Evolutionary conservation across 2,797 vertebrate species (phyloP).

Genomic region (Ataeniobius toweri): DNA sequence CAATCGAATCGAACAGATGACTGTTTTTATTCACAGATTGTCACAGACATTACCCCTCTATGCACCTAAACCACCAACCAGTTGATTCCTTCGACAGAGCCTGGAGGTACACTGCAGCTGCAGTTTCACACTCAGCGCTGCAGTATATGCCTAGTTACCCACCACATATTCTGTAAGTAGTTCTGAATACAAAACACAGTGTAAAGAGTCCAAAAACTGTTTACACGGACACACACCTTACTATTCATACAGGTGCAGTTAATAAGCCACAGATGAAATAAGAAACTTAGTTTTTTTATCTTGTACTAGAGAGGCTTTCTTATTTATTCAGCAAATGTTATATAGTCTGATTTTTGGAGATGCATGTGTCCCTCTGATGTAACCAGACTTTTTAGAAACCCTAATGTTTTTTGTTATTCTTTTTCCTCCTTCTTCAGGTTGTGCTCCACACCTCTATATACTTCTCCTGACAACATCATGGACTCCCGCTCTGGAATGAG

Average conservation of each 20-base stretch:
- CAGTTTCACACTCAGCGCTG: constrained; percentile 46
- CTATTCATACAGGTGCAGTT: no score
- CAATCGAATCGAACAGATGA: not conserved
- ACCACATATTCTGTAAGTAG: constrained; percentile 79
- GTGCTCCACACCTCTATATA: constrained; percentile 37
- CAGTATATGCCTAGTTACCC: constrained; percentile 72
- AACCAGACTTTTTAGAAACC: no score
- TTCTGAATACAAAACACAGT: not conserved
- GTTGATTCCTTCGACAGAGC: constrained; percentile 30
- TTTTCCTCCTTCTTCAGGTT: constrained; percentile 40
- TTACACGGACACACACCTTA: not conserved
- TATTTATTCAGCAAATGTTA: no score
- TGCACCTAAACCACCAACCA: constrained; percentile 28
- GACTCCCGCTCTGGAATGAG: constrained; percentile 21
- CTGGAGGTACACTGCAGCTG: constrained; percentile 59
- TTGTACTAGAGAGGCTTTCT: no score
- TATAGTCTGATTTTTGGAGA: not conserved
- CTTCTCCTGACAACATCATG: constrained; percentile 24
- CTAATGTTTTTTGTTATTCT: not conserved
- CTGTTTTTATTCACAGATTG: constrained; percentile 43
- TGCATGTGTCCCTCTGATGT: not conserved
- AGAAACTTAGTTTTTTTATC: no score
- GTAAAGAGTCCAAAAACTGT: not conserved
- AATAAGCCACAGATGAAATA: no score
- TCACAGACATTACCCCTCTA: not conserved